Evolutionary conservation across 2,113 vertebrate species (phyloP), one percentile per base, ranked within the genome.

Genomic region (Lathamus discolor): DNA sequence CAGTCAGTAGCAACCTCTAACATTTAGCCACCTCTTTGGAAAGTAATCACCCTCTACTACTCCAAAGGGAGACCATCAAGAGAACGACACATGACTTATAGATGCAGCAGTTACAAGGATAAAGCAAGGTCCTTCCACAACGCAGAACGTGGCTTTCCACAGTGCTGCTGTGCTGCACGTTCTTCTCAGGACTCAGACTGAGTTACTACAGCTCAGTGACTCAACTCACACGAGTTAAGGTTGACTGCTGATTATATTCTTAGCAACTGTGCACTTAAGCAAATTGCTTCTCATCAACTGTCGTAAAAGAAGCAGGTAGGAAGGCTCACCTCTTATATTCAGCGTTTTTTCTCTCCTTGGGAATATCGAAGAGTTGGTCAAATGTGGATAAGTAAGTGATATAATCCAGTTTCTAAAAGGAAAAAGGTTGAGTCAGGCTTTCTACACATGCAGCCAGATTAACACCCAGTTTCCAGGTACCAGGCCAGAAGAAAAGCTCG

Each of bases 331-430:
- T 99, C 91, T 99, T 99, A 90, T 99, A 99, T 39, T 99, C 99
- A 4, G 99, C 99, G 54, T 99, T 99, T 96, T 99, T 99, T 49
- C 99, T 97, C 96, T 99, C 99, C 93, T 99, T 99, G 64, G 99
- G 98, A 98, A 99, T 99, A 97, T 99, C 99, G 23, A 99, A 99
- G n/a, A 99, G 98, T 77, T 99, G 99, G 97, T 99, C 99, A 66
- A 99, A 99, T 3, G 99, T 99, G 7, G 99, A 99, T 83, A 99
- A 96, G 96, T 99, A 99, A 2, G 99, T 98, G 97, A 99, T 99
- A 39, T 99, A 99, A 97, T 99, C 99, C 85, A 99, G 70, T 98
- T 99, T 99, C 99, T 99, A 88, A 23, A 93, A 96, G 57, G 3
- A 37, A 90, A 59, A 76, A 31, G 8, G 13, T 15, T 17, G 31